Percentiles rank a stretch among this genome's conserved stretches.
Evolutionary conservation across 2,888 invertebrate genomes (phyloP).

Genomic region (Noctua janthe): DNA sequence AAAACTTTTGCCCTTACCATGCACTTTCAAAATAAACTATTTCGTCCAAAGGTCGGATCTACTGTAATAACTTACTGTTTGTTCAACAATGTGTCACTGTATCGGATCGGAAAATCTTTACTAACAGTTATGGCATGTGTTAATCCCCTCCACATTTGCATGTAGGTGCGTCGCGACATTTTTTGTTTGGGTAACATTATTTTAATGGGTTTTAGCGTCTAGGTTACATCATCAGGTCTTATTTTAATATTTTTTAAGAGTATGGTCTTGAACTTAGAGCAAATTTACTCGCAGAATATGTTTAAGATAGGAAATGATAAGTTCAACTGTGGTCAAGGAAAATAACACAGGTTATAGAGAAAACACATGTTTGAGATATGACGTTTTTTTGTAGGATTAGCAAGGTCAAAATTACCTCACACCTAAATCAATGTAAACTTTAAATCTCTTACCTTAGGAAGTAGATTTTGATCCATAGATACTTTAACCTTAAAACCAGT

Average conservation of each 20-base stretch:
- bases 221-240: conserved; percentile 11
- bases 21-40: background rate
- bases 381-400: background rate
- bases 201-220: conserved; percentile 5
- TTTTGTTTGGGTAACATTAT: conserved; percentile 28
- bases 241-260: background rate
- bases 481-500: background rate
- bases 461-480: background rate
- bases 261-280: background rate
- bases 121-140: conserved; percentile 30
- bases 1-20: background rate
- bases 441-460: too few relatives aligned
- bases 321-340: background rate
- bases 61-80: conserved; percentile 18
- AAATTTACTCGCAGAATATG: background rate
- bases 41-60: background rate
- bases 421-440: background rate
- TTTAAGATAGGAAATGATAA: background rate
- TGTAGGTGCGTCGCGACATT: conserved; percentile 38
- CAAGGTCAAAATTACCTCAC: background rate
- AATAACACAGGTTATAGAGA: background rate
- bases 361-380: background rate
- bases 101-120: conserved; percentile 23
- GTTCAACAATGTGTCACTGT: conserved; percentile 29
- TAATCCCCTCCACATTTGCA: conserved; percentile 23